phyloP scores from a whole-genome alignment of 2,888 invertebrate species.

The Spisula subtruncata region DNA sequence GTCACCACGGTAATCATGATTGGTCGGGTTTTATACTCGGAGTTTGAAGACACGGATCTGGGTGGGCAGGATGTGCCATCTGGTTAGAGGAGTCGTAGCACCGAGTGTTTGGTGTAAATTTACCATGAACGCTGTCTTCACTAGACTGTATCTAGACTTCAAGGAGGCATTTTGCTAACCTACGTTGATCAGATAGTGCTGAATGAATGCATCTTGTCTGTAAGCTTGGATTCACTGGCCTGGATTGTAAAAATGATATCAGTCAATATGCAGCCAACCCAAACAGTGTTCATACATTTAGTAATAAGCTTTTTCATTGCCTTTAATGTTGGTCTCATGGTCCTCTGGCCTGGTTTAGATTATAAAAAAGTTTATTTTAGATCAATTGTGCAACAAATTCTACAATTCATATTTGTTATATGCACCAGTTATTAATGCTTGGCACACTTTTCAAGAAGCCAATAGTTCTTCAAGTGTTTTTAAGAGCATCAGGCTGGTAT shows the following conservation, averaged over 20 bases:
- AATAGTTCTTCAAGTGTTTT: no score
- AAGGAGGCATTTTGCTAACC: background rate
- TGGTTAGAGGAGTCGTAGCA: background rate
- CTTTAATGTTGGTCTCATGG: background rate
- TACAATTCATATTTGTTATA: no score
- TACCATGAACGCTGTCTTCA: background rate
- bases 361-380: no score
- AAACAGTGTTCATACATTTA: background rate
- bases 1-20: background rate
- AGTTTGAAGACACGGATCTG: background rate
- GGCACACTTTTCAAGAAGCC: no score
- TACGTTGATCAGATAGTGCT: background rate
- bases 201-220: no score
- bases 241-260: no score
- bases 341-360: no score
- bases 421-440: no score
- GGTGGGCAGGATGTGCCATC: slow-evolving; percentile 3
- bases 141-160: background rate
- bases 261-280: no score
- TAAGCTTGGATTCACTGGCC: no score
- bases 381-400: no score
- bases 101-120: background rate
- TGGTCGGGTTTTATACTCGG: background rate
- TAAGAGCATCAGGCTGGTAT: no score
- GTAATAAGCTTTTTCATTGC: background rate